Conservation (phyloP, 2,797 vertebrate genomes). For the Aulostomus chinensis region DNA sequence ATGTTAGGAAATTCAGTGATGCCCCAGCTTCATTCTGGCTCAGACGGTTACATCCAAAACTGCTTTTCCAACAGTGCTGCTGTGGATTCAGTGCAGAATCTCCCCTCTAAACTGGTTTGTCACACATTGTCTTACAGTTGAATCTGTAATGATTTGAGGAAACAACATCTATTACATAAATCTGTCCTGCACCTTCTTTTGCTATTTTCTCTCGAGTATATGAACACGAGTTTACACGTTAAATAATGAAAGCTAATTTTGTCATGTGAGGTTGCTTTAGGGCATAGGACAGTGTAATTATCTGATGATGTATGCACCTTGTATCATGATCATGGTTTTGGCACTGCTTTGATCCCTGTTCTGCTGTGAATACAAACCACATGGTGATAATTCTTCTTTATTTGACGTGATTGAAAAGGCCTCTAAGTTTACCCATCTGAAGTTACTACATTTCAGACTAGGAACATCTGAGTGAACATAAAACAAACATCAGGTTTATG, state of each 20-base stretch:
- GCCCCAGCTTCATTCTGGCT: too few species aligned
- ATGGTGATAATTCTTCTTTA: too few species aligned
- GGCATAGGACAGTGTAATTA: not conserved
- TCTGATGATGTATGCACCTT: slow-evolving; percentile 1
- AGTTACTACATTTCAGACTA: too few species aligned
- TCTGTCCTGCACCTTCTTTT: not conserved
- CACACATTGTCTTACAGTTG: not conserved
- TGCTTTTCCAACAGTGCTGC: too few species aligned
- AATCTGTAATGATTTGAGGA: not conserved
- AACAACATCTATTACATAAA: too few species aligned
- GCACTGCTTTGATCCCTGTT: not conserved
- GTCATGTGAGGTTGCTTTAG: not conserved
- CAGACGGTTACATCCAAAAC: too few species aligned
- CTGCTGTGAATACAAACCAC: not conserved
- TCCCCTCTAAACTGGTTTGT: too few species aligned
- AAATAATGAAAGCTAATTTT: too few species aligned
- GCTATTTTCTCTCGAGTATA: not conserved
- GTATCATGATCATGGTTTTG: slow-evolving; percentile 9
- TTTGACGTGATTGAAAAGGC: too few species aligned
- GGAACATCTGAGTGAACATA: not conserved
- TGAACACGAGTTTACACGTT: not conserved
- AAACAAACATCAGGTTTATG: not conserved
- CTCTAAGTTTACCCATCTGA: too few species aligned
- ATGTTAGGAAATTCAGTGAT: too few species aligned
- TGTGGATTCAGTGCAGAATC: too few species aligned